A percentile compares a stretch with the other conserved stretches of the same genome.
These are phyloP conservation scores for Hippocampus guttulatus DNA, from an alignment of 2,113 vertebrate species.

Conservation along the genomic window DNA sequence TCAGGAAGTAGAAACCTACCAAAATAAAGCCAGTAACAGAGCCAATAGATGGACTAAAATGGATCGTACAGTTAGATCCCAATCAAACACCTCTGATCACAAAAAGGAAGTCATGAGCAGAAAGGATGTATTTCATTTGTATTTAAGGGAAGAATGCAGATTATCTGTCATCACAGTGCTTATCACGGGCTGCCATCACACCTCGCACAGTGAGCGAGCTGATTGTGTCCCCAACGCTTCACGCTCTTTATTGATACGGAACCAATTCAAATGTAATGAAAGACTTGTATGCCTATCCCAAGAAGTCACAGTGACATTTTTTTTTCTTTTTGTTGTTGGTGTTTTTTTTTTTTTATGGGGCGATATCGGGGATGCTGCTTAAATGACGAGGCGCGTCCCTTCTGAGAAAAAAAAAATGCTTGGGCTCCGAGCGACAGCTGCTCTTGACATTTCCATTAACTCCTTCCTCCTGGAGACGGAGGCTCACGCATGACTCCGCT, in stretches of 20 bases:
- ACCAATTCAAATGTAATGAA: background rate
- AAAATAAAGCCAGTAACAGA: background rate
- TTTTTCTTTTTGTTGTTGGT: background rate
- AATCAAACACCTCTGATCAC: background rate
- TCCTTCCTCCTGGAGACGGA: background rate
- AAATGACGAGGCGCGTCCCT: background rate
- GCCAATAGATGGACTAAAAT: slow-evolving; percentile 1
- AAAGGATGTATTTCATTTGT: background rate
- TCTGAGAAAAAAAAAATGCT: background rate
- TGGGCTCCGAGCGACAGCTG: background rate
- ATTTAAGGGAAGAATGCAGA: background rate
- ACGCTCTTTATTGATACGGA: background rate
- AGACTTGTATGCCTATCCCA: background rate
- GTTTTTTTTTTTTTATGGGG: background rate
- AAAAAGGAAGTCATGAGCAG: background rate
- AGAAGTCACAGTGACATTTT: background rate
- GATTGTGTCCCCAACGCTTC: background rate
- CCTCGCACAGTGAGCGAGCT: background rate
- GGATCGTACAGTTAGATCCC: background rate
- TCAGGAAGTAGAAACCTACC: slow-evolving; percentile 1
- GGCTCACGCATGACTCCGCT: background rate
- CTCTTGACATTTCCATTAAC: slow-evolving; percentile 5
- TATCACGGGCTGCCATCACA: background rate
- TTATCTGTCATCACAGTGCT: background rate
- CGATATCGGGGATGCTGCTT: background rate